Percentiles rank a stretch among this genome's conserved stretches.
Evolutionary conservation across 2,797 vertebrate genomes (phyloP).

Genomic region (Pipistrellus nathusii): DNA sequence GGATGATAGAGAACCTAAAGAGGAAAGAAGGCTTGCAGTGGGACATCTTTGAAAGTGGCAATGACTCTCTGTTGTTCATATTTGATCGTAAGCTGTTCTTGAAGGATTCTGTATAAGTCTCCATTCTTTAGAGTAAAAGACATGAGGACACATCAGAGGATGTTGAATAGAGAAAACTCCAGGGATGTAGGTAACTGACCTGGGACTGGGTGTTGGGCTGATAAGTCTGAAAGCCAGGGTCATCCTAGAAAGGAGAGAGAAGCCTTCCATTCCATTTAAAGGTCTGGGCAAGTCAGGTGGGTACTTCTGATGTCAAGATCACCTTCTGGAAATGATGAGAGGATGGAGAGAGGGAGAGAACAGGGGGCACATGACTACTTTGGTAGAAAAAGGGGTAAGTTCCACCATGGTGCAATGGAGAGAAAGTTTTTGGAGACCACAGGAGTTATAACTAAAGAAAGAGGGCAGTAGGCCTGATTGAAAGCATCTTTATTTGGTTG

Average conservation of each 20-base stretch:
- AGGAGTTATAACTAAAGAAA: not conserved
- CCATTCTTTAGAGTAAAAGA: slow-evolving; percentile 8
- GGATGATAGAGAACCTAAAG: not conserved
- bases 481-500: not conserved
- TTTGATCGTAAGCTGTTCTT: not conserved
- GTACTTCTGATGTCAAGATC: not conserved
- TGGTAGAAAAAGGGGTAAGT: not conserved
- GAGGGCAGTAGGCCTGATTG: not conserved
- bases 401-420: not conserved
- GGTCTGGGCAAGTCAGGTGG: not conserved
- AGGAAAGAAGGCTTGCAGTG: not conserved
- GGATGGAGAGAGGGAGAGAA: not conserved
- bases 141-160: not conserved
- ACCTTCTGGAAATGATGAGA: not conserved
- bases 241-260: not conserved
- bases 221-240: not conserved
- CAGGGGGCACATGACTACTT: not conserved
- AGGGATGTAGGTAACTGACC: not conserved
- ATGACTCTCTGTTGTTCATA: not conserved
- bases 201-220: not conserved
- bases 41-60: slow-evolving; percentile 44
- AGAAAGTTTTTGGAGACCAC: not conserved
- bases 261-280: not conserved
- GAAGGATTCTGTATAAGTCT: not conserved
- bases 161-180: not conserved